Evolutionary conservation across 2,113 vertebrate genomes (phyloP).

Genomic region (Xenopus laevis): DNA sequence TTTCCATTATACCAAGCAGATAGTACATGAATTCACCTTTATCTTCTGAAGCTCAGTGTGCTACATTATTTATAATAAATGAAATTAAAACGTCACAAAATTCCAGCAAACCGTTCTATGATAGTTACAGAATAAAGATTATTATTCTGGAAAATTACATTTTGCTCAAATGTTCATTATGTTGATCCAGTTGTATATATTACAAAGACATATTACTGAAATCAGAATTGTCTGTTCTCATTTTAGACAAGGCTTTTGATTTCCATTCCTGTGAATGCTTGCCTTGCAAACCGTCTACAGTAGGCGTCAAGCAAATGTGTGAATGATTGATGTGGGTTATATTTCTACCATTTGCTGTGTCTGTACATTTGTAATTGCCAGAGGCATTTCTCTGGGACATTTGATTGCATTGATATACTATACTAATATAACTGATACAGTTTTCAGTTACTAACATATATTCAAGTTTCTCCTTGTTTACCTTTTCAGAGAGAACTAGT

Average conservation of each 20-base stretch:
- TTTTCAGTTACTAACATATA: slow-evolving; percentile 1
- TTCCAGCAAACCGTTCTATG: slow-evolving; percentile 58
- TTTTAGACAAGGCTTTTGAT: slow-evolving; percentile 14
- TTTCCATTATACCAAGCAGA: slow-evolving; percentile 69
- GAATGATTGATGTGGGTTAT: slow-evolving; percentile 3
- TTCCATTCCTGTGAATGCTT: neutral
- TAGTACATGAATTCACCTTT: slow-evolving; percentile 73
- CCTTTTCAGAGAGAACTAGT: neutral
- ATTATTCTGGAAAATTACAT: slow-evolving; percentile 60
- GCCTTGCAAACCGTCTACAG: neutral
- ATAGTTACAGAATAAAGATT: slow-evolving; percentile 67
- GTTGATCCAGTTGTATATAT: slow-evolving; percentile 58
- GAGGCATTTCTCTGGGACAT: neutral
- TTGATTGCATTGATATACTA: too few relatives aligned
- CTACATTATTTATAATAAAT: slow-evolving; percentile 70
- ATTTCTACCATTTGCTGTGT: neutral
- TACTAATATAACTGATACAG: neutral
- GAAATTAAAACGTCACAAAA: slow-evolving; percentile 77
- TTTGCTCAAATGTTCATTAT: slow-evolving; percentile 54
- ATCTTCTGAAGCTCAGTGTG: slow-evolving; percentile 66
- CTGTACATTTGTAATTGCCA: neutral
- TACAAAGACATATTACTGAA: slow-evolving; percentile 56
- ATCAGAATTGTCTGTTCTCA: slow-evolving; percentile 49
- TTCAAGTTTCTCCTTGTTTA: neutral
- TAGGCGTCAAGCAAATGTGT: neutral